Evolutionary conservation across 2,113 vertebrate genomes (phyloP).

Genomic region (Macquaria ambigua): DNA sequence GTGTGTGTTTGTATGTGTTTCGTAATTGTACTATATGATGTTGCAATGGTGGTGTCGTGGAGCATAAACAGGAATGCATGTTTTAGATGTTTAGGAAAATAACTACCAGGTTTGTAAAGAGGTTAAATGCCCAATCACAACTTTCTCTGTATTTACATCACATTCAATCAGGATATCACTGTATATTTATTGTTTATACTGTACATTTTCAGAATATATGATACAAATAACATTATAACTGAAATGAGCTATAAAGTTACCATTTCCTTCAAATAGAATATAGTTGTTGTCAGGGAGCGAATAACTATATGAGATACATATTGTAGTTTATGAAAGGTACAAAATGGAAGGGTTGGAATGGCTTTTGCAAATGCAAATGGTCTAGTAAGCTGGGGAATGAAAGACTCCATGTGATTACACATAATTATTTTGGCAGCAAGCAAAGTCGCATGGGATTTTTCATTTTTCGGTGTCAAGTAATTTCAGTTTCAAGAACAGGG

Average conservation of each 20-base stretch:
- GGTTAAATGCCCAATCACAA: constrained; percentile 28
- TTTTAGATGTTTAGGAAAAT: constrained; percentile 63
- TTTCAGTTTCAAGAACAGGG: background rate
- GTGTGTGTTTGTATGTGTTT: constrained; percentile 54
- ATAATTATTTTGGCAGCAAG: constrained; percentile 32
- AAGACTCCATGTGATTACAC: constrained; percentile 7
- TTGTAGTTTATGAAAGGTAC: constrained; percentile 9
- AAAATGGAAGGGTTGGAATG: background rate
- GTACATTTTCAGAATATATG: constrained; percentile 76
- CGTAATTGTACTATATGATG: constrained; percentile 64
- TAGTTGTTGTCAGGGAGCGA: constrained; percentile 30
- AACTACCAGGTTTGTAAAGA: constrained; percentile 44
- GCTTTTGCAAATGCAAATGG: background rate
- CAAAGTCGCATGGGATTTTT: background rate
- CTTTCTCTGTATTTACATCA: constrained; percentile 53
- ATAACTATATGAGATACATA: constrained; percentile 11
- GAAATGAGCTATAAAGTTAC: constrained; percentile 43
- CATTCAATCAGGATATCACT: constrained; percentile 67
- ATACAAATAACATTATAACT: constrained; percentile 50
- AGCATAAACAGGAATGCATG: constrained; percentile 65
- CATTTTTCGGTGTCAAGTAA: background rate
- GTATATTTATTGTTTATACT: constrained; percentile 81
- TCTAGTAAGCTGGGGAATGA: background rate
- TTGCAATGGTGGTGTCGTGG: constrained; percentile 71
- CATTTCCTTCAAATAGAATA: constrained; percentile 32